These are phyloP conservation scores for Subanguina moxae DNA, from an alignment of 1,140 invertebrate species.

Conservation along the genomic window DNA sequence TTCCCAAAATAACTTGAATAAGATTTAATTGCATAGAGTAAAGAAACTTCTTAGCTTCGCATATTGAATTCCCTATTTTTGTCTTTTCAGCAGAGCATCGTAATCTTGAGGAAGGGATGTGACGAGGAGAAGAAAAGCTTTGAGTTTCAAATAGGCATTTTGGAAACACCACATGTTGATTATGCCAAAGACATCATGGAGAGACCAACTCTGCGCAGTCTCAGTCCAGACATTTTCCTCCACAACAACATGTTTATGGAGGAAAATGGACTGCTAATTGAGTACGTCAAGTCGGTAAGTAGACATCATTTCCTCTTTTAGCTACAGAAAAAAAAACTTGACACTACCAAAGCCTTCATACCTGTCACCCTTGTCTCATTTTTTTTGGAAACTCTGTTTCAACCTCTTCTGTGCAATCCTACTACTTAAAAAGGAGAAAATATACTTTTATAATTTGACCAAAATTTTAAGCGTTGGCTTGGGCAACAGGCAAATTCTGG, in stretches of 20 bases:
- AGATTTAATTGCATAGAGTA: no score
- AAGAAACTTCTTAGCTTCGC: not conserved
- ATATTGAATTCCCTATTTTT: no score
- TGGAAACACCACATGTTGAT: not conserved
- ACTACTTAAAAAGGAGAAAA: no score
- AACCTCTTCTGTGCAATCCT: no score
- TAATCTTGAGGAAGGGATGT: not conserved
- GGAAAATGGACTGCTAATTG: not conserved
- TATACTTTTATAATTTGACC: not conserved
- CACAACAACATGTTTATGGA: slow-evolving; percentile 1
- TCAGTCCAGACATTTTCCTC: not conserved
- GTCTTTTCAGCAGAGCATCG: not conserved
- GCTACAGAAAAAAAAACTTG: not conserved
- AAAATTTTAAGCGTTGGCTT: not conserved
- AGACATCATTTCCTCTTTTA: not conserved
- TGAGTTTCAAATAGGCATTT: not conserved
- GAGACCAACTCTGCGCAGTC: not conserved
- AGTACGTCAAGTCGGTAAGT: not conserved
- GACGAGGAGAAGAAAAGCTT: not conserved
- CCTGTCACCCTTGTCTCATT: no score
- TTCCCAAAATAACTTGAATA: no score
- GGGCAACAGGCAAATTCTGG: not conserved
- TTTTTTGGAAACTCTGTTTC: no score
- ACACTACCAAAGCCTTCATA: no score
- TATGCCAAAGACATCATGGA: not conserved